Evolutionary conservation across 53 echinoderm and acorn worm species (phyloP).

Genomic region (Mesocentrotus franciscanus): DNA sequence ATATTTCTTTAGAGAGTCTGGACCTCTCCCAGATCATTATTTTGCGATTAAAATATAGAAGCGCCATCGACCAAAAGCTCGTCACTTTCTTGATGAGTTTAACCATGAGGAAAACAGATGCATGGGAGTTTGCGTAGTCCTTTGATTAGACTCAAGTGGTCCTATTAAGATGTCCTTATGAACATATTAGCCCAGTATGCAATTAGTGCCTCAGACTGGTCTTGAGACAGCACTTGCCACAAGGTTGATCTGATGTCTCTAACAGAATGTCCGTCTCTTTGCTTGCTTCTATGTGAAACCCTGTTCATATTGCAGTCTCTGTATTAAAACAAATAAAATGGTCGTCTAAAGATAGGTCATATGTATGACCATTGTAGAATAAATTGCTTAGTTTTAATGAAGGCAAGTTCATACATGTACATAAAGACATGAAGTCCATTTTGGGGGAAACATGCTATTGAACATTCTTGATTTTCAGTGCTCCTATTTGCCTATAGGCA

Average conservation of each 20-base stretch:
- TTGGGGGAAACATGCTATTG: background rate
- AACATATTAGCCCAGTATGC: background rate
- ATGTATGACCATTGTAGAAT: background rate
- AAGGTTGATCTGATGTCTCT: background rate
- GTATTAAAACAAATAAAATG: background rate
- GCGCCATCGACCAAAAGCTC: background rate
- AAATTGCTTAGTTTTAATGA: background rate
- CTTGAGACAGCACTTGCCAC: slow-evolving; percentile 2
- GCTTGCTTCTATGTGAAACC: background rate
- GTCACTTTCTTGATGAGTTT: background rate
- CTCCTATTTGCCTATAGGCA: background rate
- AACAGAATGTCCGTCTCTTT: background rate
- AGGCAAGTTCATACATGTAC: background rate
- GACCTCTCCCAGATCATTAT: background rate
- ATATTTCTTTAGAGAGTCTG: background rate
- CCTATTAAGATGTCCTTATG: slow-evolving; percentile 22
- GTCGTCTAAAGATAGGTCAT: background rate
- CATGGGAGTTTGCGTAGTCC: background rate
- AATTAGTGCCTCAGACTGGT: background rate
- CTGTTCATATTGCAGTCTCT: background rate
- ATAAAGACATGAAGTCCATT: background rate
- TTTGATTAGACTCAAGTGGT: slow-evolving; percentile 40
- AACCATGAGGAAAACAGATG: background rate
- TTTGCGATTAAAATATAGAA: background rate
- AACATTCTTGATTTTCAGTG: background rate